These are phyloP conservation scores for Chiridota heheva DNA, from an alignment of 35 echinoderm and acorn worm genomes.

Conservation along the genomic window DNA sequence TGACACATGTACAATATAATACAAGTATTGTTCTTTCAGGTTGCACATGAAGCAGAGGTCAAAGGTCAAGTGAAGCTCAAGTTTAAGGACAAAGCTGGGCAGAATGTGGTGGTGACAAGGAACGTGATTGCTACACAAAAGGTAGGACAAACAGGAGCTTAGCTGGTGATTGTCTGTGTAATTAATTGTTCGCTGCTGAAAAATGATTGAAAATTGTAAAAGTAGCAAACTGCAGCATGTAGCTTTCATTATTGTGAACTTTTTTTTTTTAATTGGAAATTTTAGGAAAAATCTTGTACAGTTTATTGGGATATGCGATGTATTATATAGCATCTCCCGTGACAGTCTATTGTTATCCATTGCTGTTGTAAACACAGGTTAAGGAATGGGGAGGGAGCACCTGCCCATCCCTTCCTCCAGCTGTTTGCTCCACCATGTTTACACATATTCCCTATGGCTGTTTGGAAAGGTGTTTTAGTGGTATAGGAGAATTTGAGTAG, in stretches of 20 bases:
- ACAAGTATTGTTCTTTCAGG: conserved; percentile 57
- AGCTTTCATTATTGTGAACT: not conserved
- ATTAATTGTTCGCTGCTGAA: not conserved
- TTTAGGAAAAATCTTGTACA: too few relatives aligned
- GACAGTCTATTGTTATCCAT: too few relatives aligned
- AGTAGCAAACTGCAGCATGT: not conserved
- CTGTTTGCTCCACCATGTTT: too few relatives aligned
- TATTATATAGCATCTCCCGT: too few relatives aligned
- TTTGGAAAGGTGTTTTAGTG: too few relatives aligned
- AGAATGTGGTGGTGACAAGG: conserved; percentile 67
- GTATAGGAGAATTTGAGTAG: too few relatives aligned
- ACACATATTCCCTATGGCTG: too few relatives aligned
- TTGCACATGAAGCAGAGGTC: conserved; percentile 92
- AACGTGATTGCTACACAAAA: conserved; percentile 85
- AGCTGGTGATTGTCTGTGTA: not conserved
- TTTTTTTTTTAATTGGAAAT: not conserved
- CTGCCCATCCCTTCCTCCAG: too few relatives aligned
- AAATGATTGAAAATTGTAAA: not conserved
- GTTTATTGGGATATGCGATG: too few relatives aligned
- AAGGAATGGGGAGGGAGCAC: too few relatives aligned
- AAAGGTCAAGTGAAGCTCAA: conserved; percentile 93
- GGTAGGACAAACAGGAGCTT: conserved; percentile 10
- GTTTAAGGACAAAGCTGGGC: conserved; percentile 75
- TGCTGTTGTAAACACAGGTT: too few relatives aligned
- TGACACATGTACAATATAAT: too few relatives aligned